A percentile compares a stretch with the other conserved stretches of the same genome.
These are phyloP conservation scores for Accipiter cooperii DNA, from an alignment of 2,113 vertebrate species.

Conservation along the genomic window DNA sequence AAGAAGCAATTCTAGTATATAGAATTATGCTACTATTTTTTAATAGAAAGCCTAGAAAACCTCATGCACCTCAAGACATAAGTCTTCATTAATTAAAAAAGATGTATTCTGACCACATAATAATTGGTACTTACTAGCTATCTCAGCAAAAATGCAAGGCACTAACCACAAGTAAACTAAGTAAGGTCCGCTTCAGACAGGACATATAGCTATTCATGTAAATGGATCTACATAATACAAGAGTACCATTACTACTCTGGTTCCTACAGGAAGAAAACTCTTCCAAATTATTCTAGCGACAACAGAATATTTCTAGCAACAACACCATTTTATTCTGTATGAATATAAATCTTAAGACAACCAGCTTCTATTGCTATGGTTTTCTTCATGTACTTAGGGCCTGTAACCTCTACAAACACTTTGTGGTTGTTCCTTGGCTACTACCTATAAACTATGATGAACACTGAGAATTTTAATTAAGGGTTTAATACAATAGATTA, in stretches of 20 bases:
- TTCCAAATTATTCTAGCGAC: background rate
- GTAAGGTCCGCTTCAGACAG: background rate
- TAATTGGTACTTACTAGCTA: background rate
- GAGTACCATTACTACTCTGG: background rate
- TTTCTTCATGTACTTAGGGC: background rate
- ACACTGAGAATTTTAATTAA: background rate
- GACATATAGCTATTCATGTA: background rate
- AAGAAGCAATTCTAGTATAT: background rate
- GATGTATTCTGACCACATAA: background rate
- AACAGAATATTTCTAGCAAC: background rate
- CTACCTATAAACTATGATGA: background rate
- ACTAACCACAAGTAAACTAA: background rate
- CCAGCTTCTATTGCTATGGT: background rate
- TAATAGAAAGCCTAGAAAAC: background rate
- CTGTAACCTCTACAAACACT: background rate
- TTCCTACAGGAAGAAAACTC: background rate
- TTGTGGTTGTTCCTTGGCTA: background rate
- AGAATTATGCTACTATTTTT: background rate
- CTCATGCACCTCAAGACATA: background rate
- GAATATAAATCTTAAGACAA: background rate
- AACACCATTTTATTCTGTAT: background rate
- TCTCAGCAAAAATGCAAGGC: background rate
- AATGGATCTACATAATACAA: background rate
- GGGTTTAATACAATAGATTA: background rate
- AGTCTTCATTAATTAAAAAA: background rate